phyloP scores from a whole-genome alignment of 92 coral and sea anemone species.

The Actinostola sp. region DNA sequence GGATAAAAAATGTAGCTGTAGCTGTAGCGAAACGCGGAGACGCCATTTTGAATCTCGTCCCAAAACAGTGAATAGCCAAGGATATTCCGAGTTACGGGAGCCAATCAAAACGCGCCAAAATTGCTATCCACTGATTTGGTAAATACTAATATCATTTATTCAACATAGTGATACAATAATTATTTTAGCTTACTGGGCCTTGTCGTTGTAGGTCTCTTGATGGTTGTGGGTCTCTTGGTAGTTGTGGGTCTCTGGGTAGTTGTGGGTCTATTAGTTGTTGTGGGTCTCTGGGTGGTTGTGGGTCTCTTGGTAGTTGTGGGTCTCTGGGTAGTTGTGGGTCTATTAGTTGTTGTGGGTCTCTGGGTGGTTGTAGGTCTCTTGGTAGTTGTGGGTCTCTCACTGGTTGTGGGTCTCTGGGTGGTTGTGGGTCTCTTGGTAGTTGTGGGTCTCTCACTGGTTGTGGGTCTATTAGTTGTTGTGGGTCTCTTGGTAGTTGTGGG shows the following conservation, averaged over 20 bases:
- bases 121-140: no score
- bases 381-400: constrained; percentile 18
- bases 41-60: no score
- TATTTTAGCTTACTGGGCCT: background rate
- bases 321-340: constrained; percentile 23
- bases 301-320: constrained; percentile 35
- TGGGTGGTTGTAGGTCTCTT: constrained; percentile 21
- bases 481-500: constrained; percentile 30
- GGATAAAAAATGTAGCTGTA: no score
- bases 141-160: no score
- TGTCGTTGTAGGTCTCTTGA: constrained; percentile 14
- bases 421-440: background rate
- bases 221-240: constrained; percentile 27
- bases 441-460: background rate
- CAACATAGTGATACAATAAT: background rate
- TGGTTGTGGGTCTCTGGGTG: constrained; percentile 21
- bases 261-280: constrained; percentile 15
- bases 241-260: constrained; percentile 28
- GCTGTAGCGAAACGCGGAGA: no score
- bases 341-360: constrained; percentile 11
- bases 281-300: constrained; percentile 18
- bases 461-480: constrained; percentile 19
- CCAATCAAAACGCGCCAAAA: no score
- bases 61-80: no score
- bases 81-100: no score